phyloP scores from a whole-genome alignment of 2,113 vertebrate genomes.

The Antechinus flavipes region DNA sequence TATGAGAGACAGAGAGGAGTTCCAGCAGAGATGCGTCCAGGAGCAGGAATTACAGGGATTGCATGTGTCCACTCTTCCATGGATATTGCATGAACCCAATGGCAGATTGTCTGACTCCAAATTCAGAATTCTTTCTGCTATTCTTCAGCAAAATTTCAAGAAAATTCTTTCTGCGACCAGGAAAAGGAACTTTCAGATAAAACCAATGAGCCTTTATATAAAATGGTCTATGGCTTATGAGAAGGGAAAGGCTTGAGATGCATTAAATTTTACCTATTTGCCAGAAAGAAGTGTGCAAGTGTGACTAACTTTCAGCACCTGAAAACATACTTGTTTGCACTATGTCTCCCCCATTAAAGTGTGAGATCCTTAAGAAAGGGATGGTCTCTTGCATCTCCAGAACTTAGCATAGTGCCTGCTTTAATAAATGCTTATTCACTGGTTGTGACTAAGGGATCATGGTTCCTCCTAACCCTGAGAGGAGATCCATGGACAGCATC shows the following conservation, averaged over 20 bases:
- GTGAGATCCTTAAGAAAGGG: neutral
- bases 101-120: neutral
- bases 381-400: neutral
- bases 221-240: neutral
- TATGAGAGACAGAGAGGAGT: too few species aligned
- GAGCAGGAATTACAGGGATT: too few species aligned
- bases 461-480: neutral
- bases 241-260: neutral
- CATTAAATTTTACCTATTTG: neutral
- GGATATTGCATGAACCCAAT: neutral
- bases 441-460: neutral
- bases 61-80: too few species aligned
- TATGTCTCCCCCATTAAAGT: conserved; percentile 14
- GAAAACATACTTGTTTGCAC: neutral
- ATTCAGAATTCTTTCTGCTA: neutral
- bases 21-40: too few species aligned
- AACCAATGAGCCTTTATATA: neutral
- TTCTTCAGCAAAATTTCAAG: neutral
- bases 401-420: neutral
- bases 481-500: neutral
- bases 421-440: neutral
- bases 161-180: neutral
- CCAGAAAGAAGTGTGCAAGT: neutral
- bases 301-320: neutral
- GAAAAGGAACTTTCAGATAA: neutral